Conservation (phyloP, 2,888 invertebrate species). For the Rutpela maculata region DNA sequence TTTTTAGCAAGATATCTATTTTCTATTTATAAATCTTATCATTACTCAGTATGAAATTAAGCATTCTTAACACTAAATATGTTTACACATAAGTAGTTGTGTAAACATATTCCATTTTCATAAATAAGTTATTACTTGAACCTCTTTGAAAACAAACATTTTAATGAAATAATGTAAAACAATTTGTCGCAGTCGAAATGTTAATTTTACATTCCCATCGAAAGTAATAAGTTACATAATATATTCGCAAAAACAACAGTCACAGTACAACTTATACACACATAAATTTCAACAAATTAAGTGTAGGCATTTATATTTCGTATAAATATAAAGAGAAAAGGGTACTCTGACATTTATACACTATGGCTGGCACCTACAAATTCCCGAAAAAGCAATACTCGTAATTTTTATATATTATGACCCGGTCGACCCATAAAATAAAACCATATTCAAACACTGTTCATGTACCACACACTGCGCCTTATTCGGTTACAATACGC, state of each 20-base stretch:
- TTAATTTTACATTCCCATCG: neutral
- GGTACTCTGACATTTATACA: constrained; percentile 56
- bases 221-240: constrained; percentile 4
- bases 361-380: constrained; percentile 64
- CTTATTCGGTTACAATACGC: constrained; percentile 60
- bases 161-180: neutral
- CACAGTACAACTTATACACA: constrained; percentile 25
- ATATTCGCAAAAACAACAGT: constrained; percentile 32
- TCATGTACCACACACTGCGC: constrained; percentile 64
- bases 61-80: too few species aligned
- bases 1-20: too few species aligned
- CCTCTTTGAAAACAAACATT: neutral
- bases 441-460: constrained; percentile 59
- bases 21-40: too few species aligned
- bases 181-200: neutral
- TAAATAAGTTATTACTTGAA: neutral
- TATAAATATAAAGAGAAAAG: constrained; percentile 59
- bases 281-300: constrained; percentile 59
- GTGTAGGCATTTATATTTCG: constrained; percentile 62
- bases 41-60: too few species aligned
- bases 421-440: constrained; percentile 60
- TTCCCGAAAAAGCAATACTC: constrained; percentile 64
- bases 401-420: constrained; percentile 64
- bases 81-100: too few species aligned
- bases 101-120: too few species aligned